phyloP scores from a whole-genome alignment of 2,888 invertebrate species.

The Megastigmus dorsalis region DNA sequence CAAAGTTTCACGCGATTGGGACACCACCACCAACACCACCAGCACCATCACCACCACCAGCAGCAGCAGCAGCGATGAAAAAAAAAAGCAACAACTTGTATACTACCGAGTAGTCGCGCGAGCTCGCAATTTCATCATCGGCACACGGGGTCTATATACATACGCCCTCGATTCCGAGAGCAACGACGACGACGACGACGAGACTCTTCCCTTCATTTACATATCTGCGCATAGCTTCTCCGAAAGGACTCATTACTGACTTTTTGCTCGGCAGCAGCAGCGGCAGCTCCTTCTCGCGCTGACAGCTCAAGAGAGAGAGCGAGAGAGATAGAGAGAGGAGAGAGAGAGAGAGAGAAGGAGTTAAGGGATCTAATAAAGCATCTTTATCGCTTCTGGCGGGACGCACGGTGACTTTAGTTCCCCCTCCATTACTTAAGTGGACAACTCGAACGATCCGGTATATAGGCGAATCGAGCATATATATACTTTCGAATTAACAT shows the following conservation, averaged over 20 bases:
- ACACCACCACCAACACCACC: neutral
- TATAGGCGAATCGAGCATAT: no score
- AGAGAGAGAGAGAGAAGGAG: no score
- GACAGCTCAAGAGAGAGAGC: neutral
- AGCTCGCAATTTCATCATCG: constrained; percentile 24
- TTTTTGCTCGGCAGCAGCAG: constrained; percentile 22
- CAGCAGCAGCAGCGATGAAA: no score
- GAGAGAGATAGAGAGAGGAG: no score
- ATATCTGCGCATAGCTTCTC: constrained; percentile 21
- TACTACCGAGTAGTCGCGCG: no score
- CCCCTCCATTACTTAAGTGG: neutral
- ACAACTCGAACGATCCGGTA: neutral
- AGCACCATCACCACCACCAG: neutral
- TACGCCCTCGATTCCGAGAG: neutral
- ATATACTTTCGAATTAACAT: no score
- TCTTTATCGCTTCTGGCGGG: constrained; percentile 13
- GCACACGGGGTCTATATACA: neutral
- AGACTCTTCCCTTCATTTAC: constrained; percentile 6
- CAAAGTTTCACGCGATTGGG: constrained; percentile 34
- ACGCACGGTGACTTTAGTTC: neutral
- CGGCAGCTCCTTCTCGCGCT: neutral
- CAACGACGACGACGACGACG: neutral
- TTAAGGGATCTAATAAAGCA: constrained; percentile 1
- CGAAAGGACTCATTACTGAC: constrained; percentile 21
- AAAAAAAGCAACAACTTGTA: no score